Base-by-base conservation (phyloP, 53 echinoderm and acorn worm species). In the Holothuria scabra region DNA sequence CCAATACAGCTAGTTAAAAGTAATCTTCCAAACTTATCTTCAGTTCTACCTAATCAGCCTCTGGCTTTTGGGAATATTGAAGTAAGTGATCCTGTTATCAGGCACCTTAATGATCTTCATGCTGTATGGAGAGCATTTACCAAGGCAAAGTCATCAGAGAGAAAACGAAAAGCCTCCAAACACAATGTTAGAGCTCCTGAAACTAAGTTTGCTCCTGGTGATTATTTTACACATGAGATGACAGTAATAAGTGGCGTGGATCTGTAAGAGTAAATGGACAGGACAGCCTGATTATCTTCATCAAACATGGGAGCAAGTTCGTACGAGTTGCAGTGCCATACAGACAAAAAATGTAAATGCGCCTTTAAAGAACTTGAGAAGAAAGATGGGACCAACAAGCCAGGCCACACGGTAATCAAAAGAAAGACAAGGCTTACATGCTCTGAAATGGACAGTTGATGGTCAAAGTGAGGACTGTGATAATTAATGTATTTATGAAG, bases 111-210 rank as follows among this genome's bases (percentile, higher is more conserved):
- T 85, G 76, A 74, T 16, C 44, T 85, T 23, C 85, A 85, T 85
- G 79, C 80, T 72, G 88, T 72, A 1, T 83, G 88, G 44, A 88
- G 83, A 29, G 88, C 74, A 48, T 88, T 72, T 84, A 60, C 88
- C 8, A 56, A 84, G 21, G 76, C 84, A 30, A 66, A 88, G 58
- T 74, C 84, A 22, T 88, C 88, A 12, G 64, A 83, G 22, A 82
- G 83, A 22, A 88, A 74, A 41, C 76, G 76, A 11, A 85, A 64
- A 46, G 76, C 76, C 44, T 46, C 61, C 52, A 38, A 76, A 21
- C 85, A 85, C 62, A 76, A 85, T 41, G 41, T 76, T 25, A 57
- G 85, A 60, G 85, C 57, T 23, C 18, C 75, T 26, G 85, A 85
- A 55, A 26, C 62, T 1, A 35, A 4, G 0, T 44, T 85, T 38